Evolutionary conservation across 2,888 invertebrate species (phyloP).

Genomic region (Nasonia oneida): DNA sequence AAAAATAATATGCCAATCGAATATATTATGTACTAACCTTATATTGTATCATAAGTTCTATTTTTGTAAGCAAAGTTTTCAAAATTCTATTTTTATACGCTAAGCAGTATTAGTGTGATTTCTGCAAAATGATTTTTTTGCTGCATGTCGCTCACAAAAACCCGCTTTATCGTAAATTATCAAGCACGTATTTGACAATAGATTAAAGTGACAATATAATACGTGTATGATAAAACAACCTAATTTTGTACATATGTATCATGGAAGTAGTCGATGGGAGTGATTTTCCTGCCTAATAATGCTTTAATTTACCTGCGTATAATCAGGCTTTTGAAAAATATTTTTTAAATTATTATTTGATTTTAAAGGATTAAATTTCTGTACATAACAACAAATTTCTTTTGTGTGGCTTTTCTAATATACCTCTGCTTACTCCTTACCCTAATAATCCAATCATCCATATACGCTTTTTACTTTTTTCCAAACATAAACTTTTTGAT

Average conservation of each 20-base stretch:
- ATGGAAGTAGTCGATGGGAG: not conserved
- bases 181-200: not conserved
- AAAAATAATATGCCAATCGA: not conserved
- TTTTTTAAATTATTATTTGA: not conserved
- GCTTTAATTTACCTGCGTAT: not conserved
- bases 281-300: not conserved
- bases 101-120: conserved; percentile 28
- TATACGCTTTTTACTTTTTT: not conserved
- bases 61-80: not conserved
- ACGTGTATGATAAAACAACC: not conserved
- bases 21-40: not conserved
- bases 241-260: not conserved
- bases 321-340: not conserved
- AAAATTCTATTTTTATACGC: conserved; percentile 5
- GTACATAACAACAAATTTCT: not conserved
- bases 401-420: conserved; percentile 24
- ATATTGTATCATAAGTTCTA: conserved; percentile 8
- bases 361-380: not conserved
- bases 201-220: not conserved
- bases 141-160: conserved; percentile 15
- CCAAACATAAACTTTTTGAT: not conserved
- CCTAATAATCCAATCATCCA: not conserved
- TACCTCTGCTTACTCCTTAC: not conserved
- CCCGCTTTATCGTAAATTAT: not conserved
- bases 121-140: conserved; percentile 20